Base-by-base conservation (phyloP, 2,888 invertebrate species). In the Deilephila elpenor region DNA sequence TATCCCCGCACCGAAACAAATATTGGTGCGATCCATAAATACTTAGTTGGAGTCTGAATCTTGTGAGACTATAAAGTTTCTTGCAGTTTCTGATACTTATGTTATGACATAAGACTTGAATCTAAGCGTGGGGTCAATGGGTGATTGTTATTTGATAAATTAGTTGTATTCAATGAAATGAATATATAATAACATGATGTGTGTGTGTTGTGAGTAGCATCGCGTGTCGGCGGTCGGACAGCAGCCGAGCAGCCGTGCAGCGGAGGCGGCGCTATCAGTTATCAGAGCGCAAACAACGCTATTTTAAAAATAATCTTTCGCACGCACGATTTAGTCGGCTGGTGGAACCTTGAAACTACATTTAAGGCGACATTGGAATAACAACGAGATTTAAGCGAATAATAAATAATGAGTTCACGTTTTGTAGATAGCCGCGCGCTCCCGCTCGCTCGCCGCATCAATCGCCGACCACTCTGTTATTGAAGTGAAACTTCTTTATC, bases 301-400 rank as follows among this genome's bases (percentile, higher is more conserved):
- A 86, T 89, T 89, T 87, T 83, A 83, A 85, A 62, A 85, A 81
- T 77, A 87, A 67, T 88, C 81, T 85, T 85, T 84, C 82, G 83
- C 82, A 83, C 83, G 80, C 84, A 84, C 82, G 84, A 82, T 82
- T 83, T 77, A 82, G 82, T 78, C 79, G 78, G 59, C 79, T 80
- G 80, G 75, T 76, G 78, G 76, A 85, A 86, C 89, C 91, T 90
- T 91, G 90, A 89, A 87, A 89, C 83, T 88, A 87, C 87, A 89
- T 89, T 89, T 87, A 88, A 86, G 86, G 82, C 85, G 84, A 85
- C 86, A 87, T 86, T 87, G 86, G 87, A 89, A 91, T 89, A 89
- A 88, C 83, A 89, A 88, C 82, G 79, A 88, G 82, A 86, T 85
- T 83, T 79, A 84, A 83, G 82, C 78, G 85, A 87, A 88, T 88